Evolutionary conservation across 2,888 invertebrate genomes (phyloP), one percentile per base, ranked within the genome.

Genomic region (Pollenia labialis): DNA sequence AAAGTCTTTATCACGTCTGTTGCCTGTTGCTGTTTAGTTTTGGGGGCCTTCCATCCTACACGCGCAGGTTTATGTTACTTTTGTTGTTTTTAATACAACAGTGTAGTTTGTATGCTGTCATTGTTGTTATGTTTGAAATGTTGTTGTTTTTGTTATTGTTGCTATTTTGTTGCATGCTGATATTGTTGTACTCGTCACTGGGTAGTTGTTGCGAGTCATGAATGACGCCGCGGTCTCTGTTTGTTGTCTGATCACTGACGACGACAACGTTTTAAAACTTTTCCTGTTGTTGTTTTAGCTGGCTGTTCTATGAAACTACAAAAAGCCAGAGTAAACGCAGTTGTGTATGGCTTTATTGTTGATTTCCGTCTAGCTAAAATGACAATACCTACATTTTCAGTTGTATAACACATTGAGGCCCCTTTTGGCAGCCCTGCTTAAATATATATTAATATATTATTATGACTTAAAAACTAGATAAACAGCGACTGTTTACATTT

Each of bases 161-260:
- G 32, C 23, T 75, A 56, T 74, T 12, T 7, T 54, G 60, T 60
- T 60, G 58, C 23, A 69, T 72, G 60, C 12, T 52, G 58, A 14
- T 54, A 62, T 69, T 44, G 16, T 62, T 23, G 9, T 68, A 44
- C 48, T 9, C 75, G 44, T 74, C 52, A 48, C 60, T 32, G 32
- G 32, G 68, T 52, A 54, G 7, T 85, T 18, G 18, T 18, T 42
- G 42, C 58, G 72, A 58, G 54, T 60, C 56, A 64, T 72, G 71
- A 48, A 40, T 64, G 42, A 40, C 74, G 77, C 64, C 56, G 40
- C 77, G 56, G 48, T 81, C 16, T 52, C 62, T 56, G 50, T 77
- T 72, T 77, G 50, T 72, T 64, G 77, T 72, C 77, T 83, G 64
- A 83, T 72, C 71, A 50, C 46, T 40, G 71, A 62, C 54, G 71